Evolutionary conservation across 2,888 invertebrate genomes (phyloP).

Genomic region (Camptogramma bilineatum): DNA sequence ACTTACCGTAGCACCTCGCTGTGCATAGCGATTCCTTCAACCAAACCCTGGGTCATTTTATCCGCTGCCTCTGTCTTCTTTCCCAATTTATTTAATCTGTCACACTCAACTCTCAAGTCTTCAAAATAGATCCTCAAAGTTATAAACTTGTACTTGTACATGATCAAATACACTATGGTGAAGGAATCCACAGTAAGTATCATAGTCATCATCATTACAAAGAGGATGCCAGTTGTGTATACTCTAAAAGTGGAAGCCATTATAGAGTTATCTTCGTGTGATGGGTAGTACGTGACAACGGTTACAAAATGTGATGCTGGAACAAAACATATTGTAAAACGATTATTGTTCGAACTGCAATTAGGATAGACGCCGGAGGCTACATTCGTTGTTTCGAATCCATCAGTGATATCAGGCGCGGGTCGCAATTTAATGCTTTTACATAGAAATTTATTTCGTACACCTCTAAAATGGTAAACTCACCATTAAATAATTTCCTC

Average conservation of each 20-base stretch:
- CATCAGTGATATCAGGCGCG: conserved; percentile 1
- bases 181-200: conserved; percentile 67
- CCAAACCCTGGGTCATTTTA: conserved; percentile 58
- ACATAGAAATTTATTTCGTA: neutral
- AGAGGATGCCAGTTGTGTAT: conserved; percentile 58
- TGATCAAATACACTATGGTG: conserved; percentile 67
- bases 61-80: conserved; percentile 55
- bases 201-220: conserved; percentile 68
- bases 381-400: conserved; percentile 3
- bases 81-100: conserved; percentile 50
- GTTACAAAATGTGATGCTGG: conserved; percentile 72
- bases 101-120: conserved; percentile 58
- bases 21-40: conserved; percentile 75
- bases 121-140: conserved; percentile 70
- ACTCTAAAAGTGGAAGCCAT: conserved; percentile 58
- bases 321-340: conserved; percentile 10
- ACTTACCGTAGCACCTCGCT: conserved; percentile 65
- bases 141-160: conserved; percentile 77
- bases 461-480: conserved; percentile 15
- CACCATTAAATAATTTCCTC: conserved; percentile 64
- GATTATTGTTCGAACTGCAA: neutral
- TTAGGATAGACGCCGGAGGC: conserved; percentile 3
- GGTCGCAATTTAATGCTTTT: neutral
- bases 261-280: conserved; percentile 60
- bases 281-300: conserved; percentile 73